Evolutionary conservation across 2,113 vertebrate genomes (phyloP).

Genomic region (Aptenodytes forsteri): DNA sequence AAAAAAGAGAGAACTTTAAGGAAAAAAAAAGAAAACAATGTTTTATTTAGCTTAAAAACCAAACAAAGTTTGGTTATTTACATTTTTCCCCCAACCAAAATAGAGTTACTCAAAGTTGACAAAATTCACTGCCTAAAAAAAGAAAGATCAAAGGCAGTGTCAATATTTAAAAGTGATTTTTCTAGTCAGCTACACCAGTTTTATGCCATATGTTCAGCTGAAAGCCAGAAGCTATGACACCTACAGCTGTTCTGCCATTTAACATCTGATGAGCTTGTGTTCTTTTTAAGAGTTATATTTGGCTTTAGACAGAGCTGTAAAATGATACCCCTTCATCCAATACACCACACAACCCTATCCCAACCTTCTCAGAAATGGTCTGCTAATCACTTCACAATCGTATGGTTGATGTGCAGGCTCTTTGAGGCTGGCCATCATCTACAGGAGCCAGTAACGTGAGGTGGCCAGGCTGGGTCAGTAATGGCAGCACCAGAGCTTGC

Average conservation of each 20-base stretch:
- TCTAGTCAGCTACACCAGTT: conserved; percentile 12
- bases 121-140: neutral
- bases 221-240: conserved; percentile 32
- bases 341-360: neutral
- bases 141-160: conserved; percentile 32
- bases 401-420: neutral
- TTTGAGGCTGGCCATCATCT: neutral
- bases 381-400: neutral
- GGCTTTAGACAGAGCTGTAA: conserved; percentile 30
- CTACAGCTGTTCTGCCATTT: conserved; percentile 56
- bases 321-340: neutral
- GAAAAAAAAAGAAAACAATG: neutral
- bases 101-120: neutral
- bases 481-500: neutral
- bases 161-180: conserved; percentile 37
- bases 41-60: neutral
- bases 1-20: neutral
- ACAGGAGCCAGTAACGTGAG: accelerated
- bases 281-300: conserved; percentile 36
- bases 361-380: neutral
- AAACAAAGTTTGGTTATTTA: neutral
- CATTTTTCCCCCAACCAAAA: neutral
- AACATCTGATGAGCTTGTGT: conserved; percentile 22
- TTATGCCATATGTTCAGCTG: neutral
- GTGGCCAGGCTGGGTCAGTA: neutral